Evolutionary conservation across 2,797 vertebrate genomes (phyloP).

Genomic region (Manis javanica): DNA sequence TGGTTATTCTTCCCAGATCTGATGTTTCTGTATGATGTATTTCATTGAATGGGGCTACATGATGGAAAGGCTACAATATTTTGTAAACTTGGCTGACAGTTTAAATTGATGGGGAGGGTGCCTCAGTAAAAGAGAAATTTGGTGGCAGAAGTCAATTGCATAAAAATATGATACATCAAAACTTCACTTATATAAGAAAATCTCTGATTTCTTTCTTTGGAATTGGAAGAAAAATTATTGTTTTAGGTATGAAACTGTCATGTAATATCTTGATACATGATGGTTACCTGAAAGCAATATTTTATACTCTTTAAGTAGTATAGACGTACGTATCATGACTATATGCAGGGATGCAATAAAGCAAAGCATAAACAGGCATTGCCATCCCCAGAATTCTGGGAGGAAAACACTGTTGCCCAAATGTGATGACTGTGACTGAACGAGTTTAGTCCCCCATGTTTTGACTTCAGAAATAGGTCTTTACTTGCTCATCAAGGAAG

Average conservation of each 20-base stretch:
- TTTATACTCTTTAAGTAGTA: conserved; percentile 66
- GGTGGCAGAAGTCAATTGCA: conserved; percentile 82
- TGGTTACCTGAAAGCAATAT: conserved; percentile 71
- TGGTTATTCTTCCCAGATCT: conserved; percentile 51
- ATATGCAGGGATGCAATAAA: conserved; percentile 49
- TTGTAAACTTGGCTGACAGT: conserved; percentile 83
- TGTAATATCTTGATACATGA: conserved; percentile 66
- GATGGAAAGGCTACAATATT: conserved; percentile 77
- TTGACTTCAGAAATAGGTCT: neutral
- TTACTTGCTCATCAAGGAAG: neutral
- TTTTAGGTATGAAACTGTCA: conserved; percentile 76
- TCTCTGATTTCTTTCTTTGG: conserved; percentile 73
- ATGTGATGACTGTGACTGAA: neutral
- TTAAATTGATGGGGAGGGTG: conserved; percentile 78
- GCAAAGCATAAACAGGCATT: neutral
- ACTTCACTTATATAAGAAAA: conserved; percentile 74
- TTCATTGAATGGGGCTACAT: conserved; percentile 73
- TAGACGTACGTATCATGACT: conserved; percentile 24
- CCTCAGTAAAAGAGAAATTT: conserved; percentile 81
- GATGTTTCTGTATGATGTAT: conserved; percentile 54
- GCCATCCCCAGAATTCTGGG: conserved; percentile 16
- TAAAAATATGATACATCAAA: conserved; percentile 82
- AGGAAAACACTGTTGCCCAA: neutral
- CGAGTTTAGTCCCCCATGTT: neutral
- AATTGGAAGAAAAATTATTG: conserved; percentile 79